Base-by-base conservation (phyloP, 2,888 invertebrate genomes). In the Laothoe populi region DNA sequence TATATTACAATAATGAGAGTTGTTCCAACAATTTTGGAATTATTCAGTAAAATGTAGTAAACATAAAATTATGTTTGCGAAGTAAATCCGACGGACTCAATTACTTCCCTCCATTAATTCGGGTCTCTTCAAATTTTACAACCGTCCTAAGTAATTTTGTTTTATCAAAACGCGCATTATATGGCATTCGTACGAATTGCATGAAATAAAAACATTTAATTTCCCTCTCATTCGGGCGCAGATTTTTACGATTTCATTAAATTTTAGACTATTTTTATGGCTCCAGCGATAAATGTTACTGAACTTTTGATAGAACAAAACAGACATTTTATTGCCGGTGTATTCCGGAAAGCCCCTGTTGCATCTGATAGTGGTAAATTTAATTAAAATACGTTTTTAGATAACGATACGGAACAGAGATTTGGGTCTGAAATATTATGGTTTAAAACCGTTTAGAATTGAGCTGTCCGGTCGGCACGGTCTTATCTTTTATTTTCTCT, bases 121-220 rank as follows among this genome's bases (percentile, higher is more conserved):
- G 66, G 75, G 71, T 77, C 80, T 84, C 83, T 82, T 88, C 82
- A 86, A 88, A 90, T 88, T 90, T 90, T 84, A 89, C 84, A 84
- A 74, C 85, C 81, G 78, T 77, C 85, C 85, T 82, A 74, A 78
- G 86, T 82, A 83, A 88, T 88, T 85, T 78, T 78, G 77, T 85
- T 90, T 89, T 90, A 90, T 90, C 88, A 89, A 88, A 89, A 89
- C 84, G 84, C 82, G 79, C 81, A 75, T 84, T 83, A 85, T 85
- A 87, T 83, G 83, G 76, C 82, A 73, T 66, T 74, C 72, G 73
- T 73, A 69, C 72, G 76, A 77, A 86, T 82, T 77, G 79, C 76
- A 73, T 62, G 66, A 66, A 76, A 82, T 83, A 86, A 87, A 87
- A 84, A 86, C 78, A 80, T 81, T 82, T 83, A 84, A 85, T 84